Conservation (phyloP, 2,113 vertebrate species). For the Electrona antarctica region DNA sequence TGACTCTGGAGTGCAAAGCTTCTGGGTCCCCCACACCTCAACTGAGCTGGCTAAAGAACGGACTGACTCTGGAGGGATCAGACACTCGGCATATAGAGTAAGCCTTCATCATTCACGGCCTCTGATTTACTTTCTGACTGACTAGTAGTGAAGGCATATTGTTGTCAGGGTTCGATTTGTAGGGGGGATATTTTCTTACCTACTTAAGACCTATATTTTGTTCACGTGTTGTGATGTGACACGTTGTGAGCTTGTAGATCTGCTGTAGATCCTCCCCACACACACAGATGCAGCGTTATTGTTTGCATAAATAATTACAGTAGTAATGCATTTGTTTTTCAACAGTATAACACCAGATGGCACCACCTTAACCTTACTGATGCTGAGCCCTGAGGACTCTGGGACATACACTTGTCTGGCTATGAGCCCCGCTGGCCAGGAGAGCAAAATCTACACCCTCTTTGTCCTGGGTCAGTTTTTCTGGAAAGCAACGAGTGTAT, state of each 20-base stretch:
- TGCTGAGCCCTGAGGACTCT: constrained; percentile 75
- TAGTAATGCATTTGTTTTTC: not conserved
- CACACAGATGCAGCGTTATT: too few species aligned
- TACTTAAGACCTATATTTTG: not conserved
- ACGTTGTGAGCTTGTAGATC: too few species aligned
- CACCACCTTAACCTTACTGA: constrained; percentile 80
- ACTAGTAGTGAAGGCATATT: not conserved
- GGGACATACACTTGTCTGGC: constrained; percentile 90
- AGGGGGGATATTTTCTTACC: not conserved
- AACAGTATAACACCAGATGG: constrained; percentile 81
- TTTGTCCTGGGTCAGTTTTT: constrained; percentile 82
- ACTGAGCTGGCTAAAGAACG: constrained; percentile 88
- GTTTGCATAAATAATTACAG: not conserved
- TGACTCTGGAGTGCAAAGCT: constrained; percentile 82
- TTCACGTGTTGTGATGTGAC: too few species aligned
- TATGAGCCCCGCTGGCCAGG: constrained; percentile 81
- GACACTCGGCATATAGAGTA: constrained; percentile 64
- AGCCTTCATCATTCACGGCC: constrained; percentile 26
- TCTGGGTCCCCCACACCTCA: constrained; percentile 81
- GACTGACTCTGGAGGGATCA: constrained; percentile 73
- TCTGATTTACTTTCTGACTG: not conserved
- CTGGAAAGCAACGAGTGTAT: not conserved
- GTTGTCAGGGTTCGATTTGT: too few species aligned
- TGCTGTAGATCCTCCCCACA: too few species aligned
- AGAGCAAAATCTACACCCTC: constrained; percentile 81